Evolutionary conservation across 2,888 invertebrate genomes (phyloP), one percentile per base, ranked within the genome.

Genomic region (Drosophila monieri): DNA sequence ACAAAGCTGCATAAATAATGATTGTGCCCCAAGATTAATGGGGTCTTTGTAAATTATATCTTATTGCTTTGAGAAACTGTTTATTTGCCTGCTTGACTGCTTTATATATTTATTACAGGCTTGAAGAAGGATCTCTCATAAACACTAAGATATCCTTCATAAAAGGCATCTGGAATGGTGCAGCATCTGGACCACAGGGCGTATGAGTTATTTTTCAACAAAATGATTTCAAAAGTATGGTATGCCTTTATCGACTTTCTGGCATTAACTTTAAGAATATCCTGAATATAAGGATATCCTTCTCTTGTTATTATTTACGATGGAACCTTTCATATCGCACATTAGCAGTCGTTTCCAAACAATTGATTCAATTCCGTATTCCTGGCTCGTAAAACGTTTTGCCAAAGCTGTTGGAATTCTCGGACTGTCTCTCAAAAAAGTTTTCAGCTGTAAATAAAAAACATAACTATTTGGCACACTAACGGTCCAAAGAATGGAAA

Each of bases 391-490:
- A 66, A 49, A 66, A 55, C 68, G 43, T 10, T 66, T 56, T 41
- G 69, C 27, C 43, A 66, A 18, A 14, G 37, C 30, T 27, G 32
- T 6, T 21, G 3, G 21, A 44, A 30, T 37, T 39, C 35, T 65
- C 30, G 21, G 55, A n/a, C 14, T 65, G 64, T 65, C 56, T 41
- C 69, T 65, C 44, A 37, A 30, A 30, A 62, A 64, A 67, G 37
- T 54, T 66, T 49, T 44, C 54, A 47, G 44, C 51, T 71, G 70
- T 71, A 71, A 71, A 73, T 71, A 71, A 71, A 71, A 71, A 65
- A 73, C 53, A 73, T 65, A 57, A 56, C 53, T 66, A 73, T 54
- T 66, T 71, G 74, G 74, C 70, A 73, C 66, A 66, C 52, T 57
- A 64, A 66, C 66, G 47, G 44, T 55, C 23, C 53, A 48, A 30